These are phyloP conservation scores for Erynnis tages DNA, from an alignment of 2,888 invertebrate genomes.

Conservation along the genomic window DNA sequence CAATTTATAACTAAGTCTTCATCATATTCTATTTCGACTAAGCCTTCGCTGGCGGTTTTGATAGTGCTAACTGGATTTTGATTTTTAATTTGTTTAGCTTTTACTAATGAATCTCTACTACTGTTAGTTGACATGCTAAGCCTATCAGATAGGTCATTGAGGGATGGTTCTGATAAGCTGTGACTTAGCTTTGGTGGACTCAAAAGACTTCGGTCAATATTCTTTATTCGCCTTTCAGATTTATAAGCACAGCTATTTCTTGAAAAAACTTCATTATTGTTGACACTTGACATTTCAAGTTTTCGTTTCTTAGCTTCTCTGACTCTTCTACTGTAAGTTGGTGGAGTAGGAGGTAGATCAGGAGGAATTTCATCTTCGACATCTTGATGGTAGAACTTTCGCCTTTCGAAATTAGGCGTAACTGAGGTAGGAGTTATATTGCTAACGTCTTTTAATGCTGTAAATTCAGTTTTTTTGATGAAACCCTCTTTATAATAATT, in stretches of 20 bases:
- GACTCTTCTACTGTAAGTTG: conserved; percentile 71
- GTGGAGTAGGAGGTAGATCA: conserved; percentile 67
- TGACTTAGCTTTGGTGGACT: conserved; percentile 56
- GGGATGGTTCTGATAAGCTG: conserved; percentile 67
- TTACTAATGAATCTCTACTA: conserved; percentile 53
- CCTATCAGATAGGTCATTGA: conserved; percentile 65
- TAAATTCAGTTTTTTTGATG: conserved; percentile 73
- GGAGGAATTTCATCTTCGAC: conserved; percentile 61
- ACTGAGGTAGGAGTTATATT: conserved; percentile 81
- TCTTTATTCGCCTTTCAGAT: conserved; percentile 66
- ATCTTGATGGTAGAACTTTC: conserved; percentile 51
- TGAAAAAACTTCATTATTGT: conserved; percentile 55
- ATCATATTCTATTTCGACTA: conserved; percentile 82
- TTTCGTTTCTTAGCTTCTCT: conserved; percentile 74
- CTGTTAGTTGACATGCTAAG: conserved; percentile 53
- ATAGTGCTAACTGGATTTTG: conserved; percentile 60
- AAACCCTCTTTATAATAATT: conserved; percentile 83
- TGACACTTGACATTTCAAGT: conserved; percentile 64
- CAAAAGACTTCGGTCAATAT: conserved; percentile 49
- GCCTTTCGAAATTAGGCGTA: conserved; percentile 62
- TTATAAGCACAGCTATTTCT: conserved; percentile 64
- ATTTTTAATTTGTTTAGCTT: conserved; percentile 43
- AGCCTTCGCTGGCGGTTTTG: conserved; percentile 69
- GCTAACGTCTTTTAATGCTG: conserved; percentile 81
- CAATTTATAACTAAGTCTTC: conserved; percentile 67